These are phyloP conservation scores for Tragelaphus oryx DNA, from an alignment of 2,797 vertebrate genomes.

Conservation along the genomic window DNA sequence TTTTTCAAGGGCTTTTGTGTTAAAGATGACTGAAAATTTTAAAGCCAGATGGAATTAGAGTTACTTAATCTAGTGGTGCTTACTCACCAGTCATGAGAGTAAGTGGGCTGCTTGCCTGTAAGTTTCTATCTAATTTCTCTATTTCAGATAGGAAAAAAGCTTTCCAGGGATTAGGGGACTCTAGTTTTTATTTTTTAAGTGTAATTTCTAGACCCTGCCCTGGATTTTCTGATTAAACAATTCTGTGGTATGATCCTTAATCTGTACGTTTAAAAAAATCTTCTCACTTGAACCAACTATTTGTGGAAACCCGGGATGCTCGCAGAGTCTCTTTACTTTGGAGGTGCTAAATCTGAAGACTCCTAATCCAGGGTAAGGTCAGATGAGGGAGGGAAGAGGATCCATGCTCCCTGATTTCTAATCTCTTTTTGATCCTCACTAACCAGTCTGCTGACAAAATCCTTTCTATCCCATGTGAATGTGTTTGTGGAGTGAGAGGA, in stretches of 20 bases:
- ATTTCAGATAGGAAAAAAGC: background rate
- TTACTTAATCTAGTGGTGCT: background rate
- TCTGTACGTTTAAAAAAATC: background rate
- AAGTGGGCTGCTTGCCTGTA: background rate
- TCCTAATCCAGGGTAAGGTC: no score
- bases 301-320: background rate
- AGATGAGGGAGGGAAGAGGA: background rate
- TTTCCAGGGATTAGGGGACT: background rate
- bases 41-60: background rate
- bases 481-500: background rate
- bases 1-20: background rate
- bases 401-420: background rate
- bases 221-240: background rate
- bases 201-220: background rate
- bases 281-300: background rate
- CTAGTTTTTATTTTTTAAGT: background rate
- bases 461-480: background rate
- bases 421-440: no score
- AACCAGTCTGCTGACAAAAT: background rate
- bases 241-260: background rate
- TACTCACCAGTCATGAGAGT: background rate
- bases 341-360: background rate
- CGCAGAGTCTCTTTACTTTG: background rate
- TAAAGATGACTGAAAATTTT: background rate
- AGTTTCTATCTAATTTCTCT: background rate